Base-by-base conservation (phyloP, 2,888 invertebrate genomes). In the Prosapia bicincta region DNA sequence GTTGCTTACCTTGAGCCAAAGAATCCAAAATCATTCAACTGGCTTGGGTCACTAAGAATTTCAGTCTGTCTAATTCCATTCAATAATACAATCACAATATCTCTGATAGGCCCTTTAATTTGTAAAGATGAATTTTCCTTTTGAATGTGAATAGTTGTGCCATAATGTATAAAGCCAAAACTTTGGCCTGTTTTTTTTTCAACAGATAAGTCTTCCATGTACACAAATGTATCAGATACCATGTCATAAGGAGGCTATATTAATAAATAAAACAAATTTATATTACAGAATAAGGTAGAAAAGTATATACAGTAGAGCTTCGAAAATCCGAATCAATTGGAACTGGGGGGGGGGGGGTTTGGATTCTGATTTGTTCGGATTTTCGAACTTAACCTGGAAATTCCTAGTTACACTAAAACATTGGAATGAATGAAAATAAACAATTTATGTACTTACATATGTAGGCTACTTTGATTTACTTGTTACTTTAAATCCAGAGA, bases 21-120 rank as follows among this genome's bases (percentile, higher is more conserved):
- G 78, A 83, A 86, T 23, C 86, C 87, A 79, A 86, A 86, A n/a
- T 81, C 81, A 67, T 83, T 80, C 1, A 83, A 76, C 80, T 86
- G 85, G 0, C 79, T 78, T 0, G 78, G 71, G 3, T 77, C 79
- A 68, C 80, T 78, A 71, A 85, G 80, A 6, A 84, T 83, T 74
- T 84, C 82, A 0, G 86, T 85, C 73, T 85, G 82, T 68, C 85
- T 78, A 13, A 83, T 79, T 3, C 86, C 86, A 80, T 88, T 86
- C 1, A 88, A 81, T 26, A 87, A 76, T 13, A 89, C 85, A 79
- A 87, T 84, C 0, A 88, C 87, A 71, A 88, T 85, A 81, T 89
- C 89, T 76, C 85, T 84, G 13, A 87, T 84, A 72, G 84, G 83
- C 3, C 87, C 86, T 69, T 82, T 81, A 24, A 87, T 85, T 78